phyloP scores from a whole-genome alignment of 2,797 vertebrate genomes.

The Taeniopygia guttata region DNA sequence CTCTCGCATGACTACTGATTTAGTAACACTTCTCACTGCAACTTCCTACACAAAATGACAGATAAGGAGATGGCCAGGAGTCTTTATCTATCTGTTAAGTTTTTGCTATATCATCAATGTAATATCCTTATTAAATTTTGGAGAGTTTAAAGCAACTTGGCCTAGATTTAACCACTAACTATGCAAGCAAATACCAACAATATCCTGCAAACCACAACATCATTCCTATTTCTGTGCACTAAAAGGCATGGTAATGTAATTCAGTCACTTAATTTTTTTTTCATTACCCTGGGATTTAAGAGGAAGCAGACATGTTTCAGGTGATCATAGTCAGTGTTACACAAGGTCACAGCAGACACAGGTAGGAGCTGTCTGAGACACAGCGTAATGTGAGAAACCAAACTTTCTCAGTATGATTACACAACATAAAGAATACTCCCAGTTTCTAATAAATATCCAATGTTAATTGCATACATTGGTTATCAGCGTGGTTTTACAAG shows the following conservation, averaged over 20 bases:
- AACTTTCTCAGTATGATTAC: neutral
- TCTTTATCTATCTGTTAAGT: neutral
- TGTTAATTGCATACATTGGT: neutral
- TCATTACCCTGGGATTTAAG: neutral
- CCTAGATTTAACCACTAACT: neutral
- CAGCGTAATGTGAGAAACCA: neutral
- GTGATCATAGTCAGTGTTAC: neutral
- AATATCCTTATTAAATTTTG: neutral
- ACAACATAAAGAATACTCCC: neutral
- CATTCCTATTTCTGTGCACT: neutral
- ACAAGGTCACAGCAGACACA: neutral
- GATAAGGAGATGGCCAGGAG: neutral
- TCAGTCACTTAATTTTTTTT: neutral
- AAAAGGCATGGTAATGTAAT: neutral
- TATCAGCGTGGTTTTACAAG: neutral
- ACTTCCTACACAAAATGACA: slow-evolving; percentile 81
- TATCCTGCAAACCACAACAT: neutral
- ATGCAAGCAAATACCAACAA: neutral
- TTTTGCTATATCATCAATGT: neutral
- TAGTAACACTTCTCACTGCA: slow-evolving; percentile 83
- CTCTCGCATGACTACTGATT: slow-evolving; percentile 75
- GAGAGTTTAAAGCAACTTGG: neutral
- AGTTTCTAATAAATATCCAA: neutral
- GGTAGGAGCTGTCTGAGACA: neutral
- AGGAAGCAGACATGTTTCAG: neutral